These are phyloP conservation scores for Drepanosiphum platanoidis DNA, from an alignment of 2,888 invertebrate species.

Conservation along the genomic window DNA sequence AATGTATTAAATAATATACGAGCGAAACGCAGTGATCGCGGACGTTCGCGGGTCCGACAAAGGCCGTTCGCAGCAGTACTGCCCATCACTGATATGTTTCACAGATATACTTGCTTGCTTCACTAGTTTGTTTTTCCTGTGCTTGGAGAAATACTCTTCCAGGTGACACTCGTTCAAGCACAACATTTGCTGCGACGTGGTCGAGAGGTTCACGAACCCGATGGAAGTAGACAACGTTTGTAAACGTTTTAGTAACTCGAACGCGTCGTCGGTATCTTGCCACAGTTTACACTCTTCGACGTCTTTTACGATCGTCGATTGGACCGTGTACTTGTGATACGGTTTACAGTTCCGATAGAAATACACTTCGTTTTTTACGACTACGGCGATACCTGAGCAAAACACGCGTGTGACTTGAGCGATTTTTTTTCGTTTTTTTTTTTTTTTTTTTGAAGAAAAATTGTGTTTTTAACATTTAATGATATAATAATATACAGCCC, in stretches of 20 bases:
- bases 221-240: conserved; percentile 17
- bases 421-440: too few relatives aligned
- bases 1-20: too few relatives aligned
- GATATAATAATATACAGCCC: too few relatives aligned
- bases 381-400: conserved; percentile 44
- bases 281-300: conserved; percentile 44
- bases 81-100: too few relatives aligned
- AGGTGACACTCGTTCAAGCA: conserved; percentile 40
- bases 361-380: conserved; percentile 56
- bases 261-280: conserved; percentile 18
- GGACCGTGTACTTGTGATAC: conserved; percentile 49
- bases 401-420: too few relatives aligned
- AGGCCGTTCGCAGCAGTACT: too few relatives aligned
- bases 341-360: conserved; percentile 59
- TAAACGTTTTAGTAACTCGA: conserved; percentile 29
- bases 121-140: conserved; percentile 26
- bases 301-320: conserved; percentile 10
- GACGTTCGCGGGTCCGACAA: too few relatives aligned
- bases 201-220: conserved; percentile 43
- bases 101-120: conserved; percentile 43
- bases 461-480: too few relatives aligned
- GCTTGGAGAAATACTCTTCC: conserved; percentile 29
- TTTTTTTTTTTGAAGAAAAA: too few relatives aligned
- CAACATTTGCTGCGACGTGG: conserved; percentile 54
- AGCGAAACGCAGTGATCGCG: too few relatives aligned